A percentile compares a stretch with the other conserved stretches of the same genome.
phyloP scores from a whole-genome alignment of 2,113 vertebrate genomes.

The Paracanthobrama guichenoti region DNA sequence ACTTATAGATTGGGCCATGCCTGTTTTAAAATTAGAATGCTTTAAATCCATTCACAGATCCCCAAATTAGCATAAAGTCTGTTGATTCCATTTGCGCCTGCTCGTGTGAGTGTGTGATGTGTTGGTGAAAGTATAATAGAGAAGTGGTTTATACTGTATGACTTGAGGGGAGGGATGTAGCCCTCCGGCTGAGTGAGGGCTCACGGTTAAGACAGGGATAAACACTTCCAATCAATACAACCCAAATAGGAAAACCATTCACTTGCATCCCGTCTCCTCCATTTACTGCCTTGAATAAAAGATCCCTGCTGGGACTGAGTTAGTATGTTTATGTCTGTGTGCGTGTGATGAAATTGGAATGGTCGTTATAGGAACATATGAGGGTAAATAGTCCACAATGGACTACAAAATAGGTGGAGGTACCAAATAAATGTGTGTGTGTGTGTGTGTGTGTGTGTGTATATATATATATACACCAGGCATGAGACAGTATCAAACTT shows the following conservation, averaged over 20 bases:
- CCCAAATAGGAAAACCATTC: conserved; percentile 89
- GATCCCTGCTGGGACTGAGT: conserved; percentile 65
- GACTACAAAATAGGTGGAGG: conserved; percentile 3
- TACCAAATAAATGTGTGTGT: too few relatives aligned
- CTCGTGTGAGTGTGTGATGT: background rate
- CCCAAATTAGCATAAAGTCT: background rate
- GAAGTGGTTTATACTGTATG: conserved; percentile 68
- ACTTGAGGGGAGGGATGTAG: conserved; percentile 72
- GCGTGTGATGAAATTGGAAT: conserved; percentile 54
- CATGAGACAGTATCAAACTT: too few relatives aligned
- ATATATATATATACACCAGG: too few relatives aligned
- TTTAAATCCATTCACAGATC: too few relatives aligned
- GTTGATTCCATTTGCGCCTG: background rate
- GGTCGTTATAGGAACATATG: background rate
- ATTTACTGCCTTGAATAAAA: conserved; percentile 75
- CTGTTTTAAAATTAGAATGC: background rate
- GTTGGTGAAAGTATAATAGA: conserved; percentile 3
- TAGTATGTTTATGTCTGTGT: conserved; percentile 51
- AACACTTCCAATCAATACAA: conserved; percentile 84
- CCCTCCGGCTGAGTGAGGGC: conserved; percentile 73
- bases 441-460: too few relatives aligned
- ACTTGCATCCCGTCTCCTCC: conserved; percentile 75
- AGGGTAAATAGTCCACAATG: conserved; percentile 11
- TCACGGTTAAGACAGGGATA: conserved; percentile 75
- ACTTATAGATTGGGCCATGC: background rate